phyloP scores from a whole-genome alignment of 2,113 vertebrate species.

The Bucco capensis region DNA sequence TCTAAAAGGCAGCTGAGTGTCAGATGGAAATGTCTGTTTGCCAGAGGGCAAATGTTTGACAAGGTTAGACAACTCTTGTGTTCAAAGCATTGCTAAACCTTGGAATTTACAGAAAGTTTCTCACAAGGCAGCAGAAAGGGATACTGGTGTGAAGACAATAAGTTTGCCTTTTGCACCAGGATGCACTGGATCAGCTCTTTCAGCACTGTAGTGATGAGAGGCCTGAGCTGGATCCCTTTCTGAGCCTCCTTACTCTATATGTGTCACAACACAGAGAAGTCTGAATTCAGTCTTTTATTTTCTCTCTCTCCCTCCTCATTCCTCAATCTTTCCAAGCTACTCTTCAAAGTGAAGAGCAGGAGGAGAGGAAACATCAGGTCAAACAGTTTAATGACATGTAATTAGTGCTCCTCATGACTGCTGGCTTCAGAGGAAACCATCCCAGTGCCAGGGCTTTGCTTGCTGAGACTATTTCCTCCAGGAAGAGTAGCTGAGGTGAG shows the following conservation, averaged over 20 bases:
- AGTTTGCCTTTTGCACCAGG: background rate
- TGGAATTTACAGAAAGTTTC: background rate
- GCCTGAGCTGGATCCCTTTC: background rate
- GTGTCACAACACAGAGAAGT: no score
- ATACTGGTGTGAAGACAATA: background rate
- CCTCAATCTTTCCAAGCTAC: background rate
- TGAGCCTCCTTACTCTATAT: background rate
- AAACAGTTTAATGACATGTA: background rate
- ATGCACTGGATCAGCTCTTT: background rate
- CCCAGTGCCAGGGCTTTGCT: accelerated
- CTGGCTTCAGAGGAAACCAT: background rate
- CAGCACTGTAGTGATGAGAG: background rate
- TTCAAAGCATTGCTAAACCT: background rate
- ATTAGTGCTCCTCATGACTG: background rate
- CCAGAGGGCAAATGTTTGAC: background rate
- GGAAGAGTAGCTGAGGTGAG: background rate
- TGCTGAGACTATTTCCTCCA: background rate
- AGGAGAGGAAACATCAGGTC: background rate
- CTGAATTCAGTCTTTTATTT: background rate
- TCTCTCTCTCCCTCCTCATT: background rate
- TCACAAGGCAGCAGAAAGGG: background rate
- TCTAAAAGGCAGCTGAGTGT: background rate
- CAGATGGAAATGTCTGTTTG: background rate
- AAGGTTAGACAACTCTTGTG: background rate
- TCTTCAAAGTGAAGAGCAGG: background rate